Evolutionary conservation across 1,140 invertebrate genomes (phyloP).

Genomic region (Diabrotica virgifera): DNA sequence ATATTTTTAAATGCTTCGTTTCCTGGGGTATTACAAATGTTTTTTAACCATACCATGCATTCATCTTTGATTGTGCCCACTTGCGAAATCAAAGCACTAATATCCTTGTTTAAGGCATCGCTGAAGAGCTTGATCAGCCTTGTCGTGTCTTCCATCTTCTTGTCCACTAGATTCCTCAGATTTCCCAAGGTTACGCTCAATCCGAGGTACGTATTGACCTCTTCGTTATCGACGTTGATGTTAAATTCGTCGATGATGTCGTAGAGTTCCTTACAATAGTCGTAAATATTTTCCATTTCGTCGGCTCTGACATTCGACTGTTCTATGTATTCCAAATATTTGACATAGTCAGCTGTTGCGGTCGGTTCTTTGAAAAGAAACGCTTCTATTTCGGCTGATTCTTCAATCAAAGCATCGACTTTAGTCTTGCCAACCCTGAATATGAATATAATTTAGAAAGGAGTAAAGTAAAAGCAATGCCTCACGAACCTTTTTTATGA

Average conservation of each 20-base stretch:
- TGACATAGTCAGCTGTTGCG: conserved; percentile 64
- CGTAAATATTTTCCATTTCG: conserved; percentile 59
- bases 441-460: too few species aligned
- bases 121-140: conserved; percentile 58
- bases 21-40: too few species aligned
- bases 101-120: conserved; percentile 60
- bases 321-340: conserved; percentile 68
- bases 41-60: conserved; percentile 51
- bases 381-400: conserved; percentile 59
- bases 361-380: conserved; percentile 61
- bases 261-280: conserved; percentile 70
- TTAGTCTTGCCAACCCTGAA: conserved; percentile 58
- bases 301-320: conserved; percentile 59
- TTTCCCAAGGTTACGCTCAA: conserved; percentile 52
- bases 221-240: conserved; percentile 52
- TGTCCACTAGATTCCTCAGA: conserved; percentile 54
- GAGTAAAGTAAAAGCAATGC: too few species aligned
- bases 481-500: too few species aligned
- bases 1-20: too few species aligned
- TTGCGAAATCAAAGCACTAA: conserved; percentile 61
- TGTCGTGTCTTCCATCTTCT: conserved; percentile 53
- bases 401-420: conserved; percentile 57
- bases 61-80: conserved; percentile 65
- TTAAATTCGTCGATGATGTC: conserved; percentile 68
- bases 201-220: conserved; percentile 41